Conservation (phyloP, 2,113 vertebrate species). For the Hemiscyllium ocellatum region DNA sequence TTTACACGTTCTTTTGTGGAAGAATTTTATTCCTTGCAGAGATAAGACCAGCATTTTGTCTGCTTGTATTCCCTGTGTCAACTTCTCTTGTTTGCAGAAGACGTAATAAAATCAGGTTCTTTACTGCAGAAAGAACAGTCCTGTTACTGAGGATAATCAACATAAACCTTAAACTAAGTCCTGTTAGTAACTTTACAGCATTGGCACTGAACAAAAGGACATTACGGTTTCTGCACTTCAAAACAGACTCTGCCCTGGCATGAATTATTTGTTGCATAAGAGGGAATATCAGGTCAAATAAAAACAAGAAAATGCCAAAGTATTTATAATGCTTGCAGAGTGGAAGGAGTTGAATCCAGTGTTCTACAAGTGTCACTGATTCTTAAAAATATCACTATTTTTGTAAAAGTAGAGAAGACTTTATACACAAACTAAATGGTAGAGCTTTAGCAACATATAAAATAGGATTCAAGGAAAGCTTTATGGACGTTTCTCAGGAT, state of each 20-base stretch:
- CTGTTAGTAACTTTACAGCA: not conserved
- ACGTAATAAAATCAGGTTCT: not conserved
- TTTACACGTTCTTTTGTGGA: not conserved
- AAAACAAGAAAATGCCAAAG: not conserved
- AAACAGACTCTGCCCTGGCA: not conserved
- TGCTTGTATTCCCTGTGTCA: not conserved
- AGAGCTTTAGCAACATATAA: not conserved
- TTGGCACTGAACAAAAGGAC: constrained; percentile 1
- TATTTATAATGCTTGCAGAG: not conserved
- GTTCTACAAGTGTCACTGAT: not conserved
- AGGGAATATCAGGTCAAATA: not conserved
- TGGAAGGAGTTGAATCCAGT: not conserved
- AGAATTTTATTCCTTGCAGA: not conserved
- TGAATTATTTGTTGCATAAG: not conserved
- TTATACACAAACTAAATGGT: not conserved
- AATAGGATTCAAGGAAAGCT: not conserved
- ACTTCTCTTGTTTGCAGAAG: not conserved
- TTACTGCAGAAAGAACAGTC: not conserved
- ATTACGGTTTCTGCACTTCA: constrained; percentile 7
- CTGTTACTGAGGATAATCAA: not conserved
- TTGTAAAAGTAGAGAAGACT: not conserved
- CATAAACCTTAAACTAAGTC: not conserved
- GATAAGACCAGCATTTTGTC: not conserved
- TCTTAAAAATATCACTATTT: not conserved
- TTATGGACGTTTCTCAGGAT: not conserved